These are phyloP conservation scores for Montipora cactus DNA, from an alignment of 64 coral and sea anemone species.

Conservation along the genomic window DNA sequence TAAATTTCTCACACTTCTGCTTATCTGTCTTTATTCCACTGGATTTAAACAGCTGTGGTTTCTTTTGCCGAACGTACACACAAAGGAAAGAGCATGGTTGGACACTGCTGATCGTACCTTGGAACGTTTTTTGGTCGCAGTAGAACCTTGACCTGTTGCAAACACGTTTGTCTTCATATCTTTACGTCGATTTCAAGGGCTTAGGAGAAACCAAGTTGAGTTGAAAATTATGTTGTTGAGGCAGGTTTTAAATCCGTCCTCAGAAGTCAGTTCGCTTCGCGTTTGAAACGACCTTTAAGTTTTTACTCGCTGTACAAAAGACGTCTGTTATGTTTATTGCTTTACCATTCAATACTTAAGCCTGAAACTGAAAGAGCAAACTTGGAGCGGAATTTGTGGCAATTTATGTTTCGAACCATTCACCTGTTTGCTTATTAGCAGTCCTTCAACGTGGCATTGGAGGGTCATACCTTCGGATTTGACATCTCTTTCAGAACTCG, in stretches of 20 bases:
- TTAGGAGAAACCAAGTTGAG: neutral
- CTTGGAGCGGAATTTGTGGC: neutral
- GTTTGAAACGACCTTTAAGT: neutral
- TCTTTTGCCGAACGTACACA: neutral
- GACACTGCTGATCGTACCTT: neutral
- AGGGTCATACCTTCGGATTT: too few relatives aligned
- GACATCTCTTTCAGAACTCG: neutral
- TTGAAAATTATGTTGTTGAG: neutral
- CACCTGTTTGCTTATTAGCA: neutral
- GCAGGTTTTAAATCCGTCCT: neutral
- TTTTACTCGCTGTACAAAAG: too few relatives aligned
- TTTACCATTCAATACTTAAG: neutral
- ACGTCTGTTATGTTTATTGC: neutral
- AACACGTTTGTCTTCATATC: neutral
- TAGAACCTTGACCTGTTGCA: too few relatives aligned
- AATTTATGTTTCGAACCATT: too few relatives aligned
- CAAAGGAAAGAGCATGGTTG: slow-evolving; percentile 28
- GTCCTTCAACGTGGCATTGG: neutral
- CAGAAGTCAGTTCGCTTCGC: neutral
- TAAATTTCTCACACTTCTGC: slow-evolving; percentile 37
- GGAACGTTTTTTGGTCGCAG: neutral
- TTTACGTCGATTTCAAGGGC: neutral
- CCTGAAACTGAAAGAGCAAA: neutral
- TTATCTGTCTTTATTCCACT: slow-evolving; percentile 22
- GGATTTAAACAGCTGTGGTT: neutral